phyloP scores from a whole-genome alignment of 2,888 invertebrate genomes.

The Trachelus stipa region DNA sequence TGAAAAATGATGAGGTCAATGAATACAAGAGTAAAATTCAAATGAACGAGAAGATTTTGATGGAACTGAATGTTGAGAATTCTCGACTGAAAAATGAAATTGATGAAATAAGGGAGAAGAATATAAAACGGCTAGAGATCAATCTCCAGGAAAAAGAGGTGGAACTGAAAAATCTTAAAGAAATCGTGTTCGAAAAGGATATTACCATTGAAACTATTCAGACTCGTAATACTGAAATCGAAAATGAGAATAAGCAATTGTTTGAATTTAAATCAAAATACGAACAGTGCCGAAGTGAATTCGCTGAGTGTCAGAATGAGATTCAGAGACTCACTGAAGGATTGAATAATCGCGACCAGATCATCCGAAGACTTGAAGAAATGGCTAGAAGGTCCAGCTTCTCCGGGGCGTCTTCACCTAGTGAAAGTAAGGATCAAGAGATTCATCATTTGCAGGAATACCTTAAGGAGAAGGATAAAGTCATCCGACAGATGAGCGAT shows the following conservation, averaged over 20 bases:
- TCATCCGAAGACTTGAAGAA: constrained; percentile 56
- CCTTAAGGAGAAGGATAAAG: constrained; percentile 72
- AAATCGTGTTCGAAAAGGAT: constrained; percentile 58
- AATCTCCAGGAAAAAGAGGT: constrained; percentile 67
- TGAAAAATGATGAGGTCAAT: constrained; percentile 68
- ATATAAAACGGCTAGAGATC: constrained; percentile 68
- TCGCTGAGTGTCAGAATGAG: constrained; percentile 46
- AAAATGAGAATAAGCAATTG: constrained; percentile 55
- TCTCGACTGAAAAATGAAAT: constrained; percentile 70
- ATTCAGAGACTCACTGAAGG: constrained; percentile 53
- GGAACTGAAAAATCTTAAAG: constrained; percentile 68
- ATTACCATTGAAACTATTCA: constrained; percentile 51
- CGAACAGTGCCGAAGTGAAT: constrained; percentile 44
- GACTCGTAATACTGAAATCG: constrained; percentile 54
- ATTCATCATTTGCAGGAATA: constrained; percentile 70
- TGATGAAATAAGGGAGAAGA: constrained; percentile 71
- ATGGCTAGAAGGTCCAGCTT: constrained; percentile 52
- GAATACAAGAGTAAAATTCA: constrained; percentile 69
- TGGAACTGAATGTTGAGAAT: constrained; percentile 71
- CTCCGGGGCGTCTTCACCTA: constrained; percentile 49
- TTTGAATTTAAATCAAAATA: constrained; percentile 68
- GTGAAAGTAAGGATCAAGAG: constrained; percentile 67
- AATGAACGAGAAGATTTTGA: constrained; percentile 69
- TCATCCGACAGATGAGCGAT: constrained; percentile 72
- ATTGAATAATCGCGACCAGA: constrained; percentile 52